A percentile compares a stretch with the other conserved stretches of the same genome.
Evolutionary conservation across 2,888 invertebrate genomes (phyloP).

Genomic region (Pachliopta kotzebuea): DNA sequence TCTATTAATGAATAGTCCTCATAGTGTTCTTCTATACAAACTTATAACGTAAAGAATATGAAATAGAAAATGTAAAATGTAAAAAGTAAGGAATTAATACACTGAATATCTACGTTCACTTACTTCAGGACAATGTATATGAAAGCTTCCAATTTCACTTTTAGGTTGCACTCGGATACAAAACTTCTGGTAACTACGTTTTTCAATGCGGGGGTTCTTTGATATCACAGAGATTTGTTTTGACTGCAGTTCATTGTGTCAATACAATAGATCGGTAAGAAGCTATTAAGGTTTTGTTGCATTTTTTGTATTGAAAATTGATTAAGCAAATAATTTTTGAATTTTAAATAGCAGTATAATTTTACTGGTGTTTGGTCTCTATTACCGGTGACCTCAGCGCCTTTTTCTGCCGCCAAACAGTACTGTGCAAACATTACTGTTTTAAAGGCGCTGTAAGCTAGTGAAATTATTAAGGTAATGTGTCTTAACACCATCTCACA

Average conservation of each 20-base stretch:
- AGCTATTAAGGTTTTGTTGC: background rate
- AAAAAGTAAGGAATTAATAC: background rate
- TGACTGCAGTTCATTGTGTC: slow-evolving; percentile 24
- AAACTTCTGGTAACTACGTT: background rate
- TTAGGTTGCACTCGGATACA: slow-evolving; percentile 26
- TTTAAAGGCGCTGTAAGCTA: too few relatives aligned
- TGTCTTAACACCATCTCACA: too few relatives aligned
- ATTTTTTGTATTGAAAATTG: background rate
- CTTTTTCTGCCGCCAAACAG: too few relatives aligned
- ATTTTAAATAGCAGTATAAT: too few relatives aligned
- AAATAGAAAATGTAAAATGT: background rate
- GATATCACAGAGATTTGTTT: slow-evolving; percentile 19
- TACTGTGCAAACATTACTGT: too few relatives aligned
- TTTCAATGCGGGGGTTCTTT: slow-evolving; percentile 25
- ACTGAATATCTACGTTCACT: background rate
- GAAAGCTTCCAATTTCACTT: background rate
- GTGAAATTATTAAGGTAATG: too few relatives aligned
- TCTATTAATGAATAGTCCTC: too few relatives aligned
- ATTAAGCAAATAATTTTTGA: too few relatives aligned
- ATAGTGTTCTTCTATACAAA: too few relatives aligned
- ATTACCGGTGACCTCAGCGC: too few relatives aligned
- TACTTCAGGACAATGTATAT: background rate
- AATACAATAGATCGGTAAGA: slow-evolving; percentile 11
- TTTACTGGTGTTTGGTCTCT: too few relatives aligned
- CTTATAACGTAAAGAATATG: background rate